Evolutionary conservation across 1,140 invertebrate genomes (phyloP).

Genomic region (Monomorium pharaonis): DNA sequence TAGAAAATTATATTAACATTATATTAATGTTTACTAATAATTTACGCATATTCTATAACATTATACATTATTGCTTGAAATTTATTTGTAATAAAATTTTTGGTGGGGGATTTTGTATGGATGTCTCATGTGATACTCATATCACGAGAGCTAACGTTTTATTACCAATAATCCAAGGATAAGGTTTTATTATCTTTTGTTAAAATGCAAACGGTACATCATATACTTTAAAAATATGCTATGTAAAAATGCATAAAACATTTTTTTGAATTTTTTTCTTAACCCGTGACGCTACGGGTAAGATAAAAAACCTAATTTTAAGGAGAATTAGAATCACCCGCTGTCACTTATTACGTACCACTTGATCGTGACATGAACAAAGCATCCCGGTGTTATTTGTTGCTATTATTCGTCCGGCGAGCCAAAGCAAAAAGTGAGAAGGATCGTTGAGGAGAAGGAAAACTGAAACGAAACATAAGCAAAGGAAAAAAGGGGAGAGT

Average conservation of each 20-base stretch:
- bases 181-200: too few relatives aligned
- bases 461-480: neutral
- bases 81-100: neutral
- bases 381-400: neutral
- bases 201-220: neutral
- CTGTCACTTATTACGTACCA: neutral
- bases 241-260: neutral
- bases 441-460: neutral
- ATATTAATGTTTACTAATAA: neutral
- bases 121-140: neutral
- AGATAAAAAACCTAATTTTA: neutral
- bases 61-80: neutral
- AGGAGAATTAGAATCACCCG: neutral
- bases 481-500: conserved; percentile 36
- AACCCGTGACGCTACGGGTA: neutral
- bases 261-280: neutral
- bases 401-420: neutral
- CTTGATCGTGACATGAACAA: neutral
- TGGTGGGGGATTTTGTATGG: neutral
- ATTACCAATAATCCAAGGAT: too few relatives aligned
- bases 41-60: neutral
- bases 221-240: neutral
- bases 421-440: neutral
- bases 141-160: neutral
- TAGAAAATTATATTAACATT: neutral